Conservation (phyloP, 2,113 vertebrate species). For the Ceyx melanurus region DNA sequence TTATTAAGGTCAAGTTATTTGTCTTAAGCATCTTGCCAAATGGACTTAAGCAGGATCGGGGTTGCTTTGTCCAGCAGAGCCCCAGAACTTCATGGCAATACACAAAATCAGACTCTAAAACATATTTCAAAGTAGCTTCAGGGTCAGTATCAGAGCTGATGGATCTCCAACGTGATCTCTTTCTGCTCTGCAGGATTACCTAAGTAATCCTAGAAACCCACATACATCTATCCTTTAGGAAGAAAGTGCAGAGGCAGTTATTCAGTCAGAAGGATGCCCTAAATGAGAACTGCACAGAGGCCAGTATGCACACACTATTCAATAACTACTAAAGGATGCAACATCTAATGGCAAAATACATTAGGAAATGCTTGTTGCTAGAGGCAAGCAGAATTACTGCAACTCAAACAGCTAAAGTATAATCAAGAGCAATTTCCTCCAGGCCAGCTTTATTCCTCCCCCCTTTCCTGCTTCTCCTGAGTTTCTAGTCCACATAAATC, state of each 20-base stretch:
- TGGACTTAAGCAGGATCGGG: background rate
- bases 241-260: background rate
- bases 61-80: background rate
- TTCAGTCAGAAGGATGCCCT: background rate
- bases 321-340: background rate
- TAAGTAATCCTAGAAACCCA: background rate
- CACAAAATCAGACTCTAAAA: background rate
- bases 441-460: background rate
- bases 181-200: background rate
- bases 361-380: background rate
- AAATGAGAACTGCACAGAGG: background rate
- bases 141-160: background rate
- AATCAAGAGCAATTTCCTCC: background rate
- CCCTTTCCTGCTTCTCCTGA: background rate
- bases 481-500: background rate
- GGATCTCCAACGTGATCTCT: background rate
- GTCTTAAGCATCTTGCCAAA: background rate
- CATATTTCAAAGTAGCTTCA: background rate
- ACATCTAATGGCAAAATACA: background rate
- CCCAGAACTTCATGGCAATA: background rate
- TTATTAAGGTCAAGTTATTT: background rate
- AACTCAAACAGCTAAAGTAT: background rate
- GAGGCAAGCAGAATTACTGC: slow-evolving; percentile 17
- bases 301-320: background rate
- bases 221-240: background rate